A percentile compares a stretch with the other conserved stretches of the same genome.
Evolutionary conservation across 2,797 vertebrate genomes (phyloP).

Genomic region (Lagodon rhomboides): DNA sequence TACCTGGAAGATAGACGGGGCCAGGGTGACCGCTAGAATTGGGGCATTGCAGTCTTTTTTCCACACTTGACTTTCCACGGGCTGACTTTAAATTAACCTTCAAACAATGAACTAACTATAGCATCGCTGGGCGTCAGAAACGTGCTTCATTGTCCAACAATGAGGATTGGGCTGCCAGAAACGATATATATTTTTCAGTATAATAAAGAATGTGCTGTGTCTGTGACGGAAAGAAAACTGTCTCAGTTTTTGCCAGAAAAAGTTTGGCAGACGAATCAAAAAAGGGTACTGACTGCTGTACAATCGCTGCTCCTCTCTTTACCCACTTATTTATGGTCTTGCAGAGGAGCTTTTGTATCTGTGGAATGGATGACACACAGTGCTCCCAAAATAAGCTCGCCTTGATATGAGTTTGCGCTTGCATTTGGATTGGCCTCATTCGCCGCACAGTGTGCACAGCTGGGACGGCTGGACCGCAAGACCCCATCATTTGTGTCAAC

Average conservation of each 20-base stretch:
- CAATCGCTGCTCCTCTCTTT: slow-evolving; percentile 52
- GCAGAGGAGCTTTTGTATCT: slow-evolving; percentile 65
- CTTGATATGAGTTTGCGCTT: slow-evolving; percentile 66
- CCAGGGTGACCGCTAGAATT: slow-evolving; percentile 34
- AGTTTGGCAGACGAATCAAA: slow-evolving; percentile 44
- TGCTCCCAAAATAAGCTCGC: slow-evolving; percentile 74
- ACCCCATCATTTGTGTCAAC: slow-evolving; percentile 76
- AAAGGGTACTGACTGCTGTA: slow-evolving; percentile 34
- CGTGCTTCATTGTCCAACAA: slow-evolving; percentile 16
- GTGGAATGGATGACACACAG: slow-evolving; percentile 74
- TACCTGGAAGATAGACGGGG: slow-evolving; percentile 52
- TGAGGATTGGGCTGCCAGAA: slow-evolving; percentile 12
- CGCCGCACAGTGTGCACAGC: slow-evolving; percentile 77
- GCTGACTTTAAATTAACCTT: slow-evolving; percentile 49
- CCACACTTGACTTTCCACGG: slow-evolving; percentile 29
- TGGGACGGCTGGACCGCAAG: slow-evolving; percentile 71
- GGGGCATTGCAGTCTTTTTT: slow-evolving; percentile 35
- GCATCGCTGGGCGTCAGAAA: not conserved
- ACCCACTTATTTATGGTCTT: slow-evolving; percentile 60
- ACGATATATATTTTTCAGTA: slow-evolving; percentile 1
- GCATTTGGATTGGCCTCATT: slow-evolving; percentile 79
- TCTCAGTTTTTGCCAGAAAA: slow-evolving; percentile 27
- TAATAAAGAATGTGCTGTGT: slow-evolving; percentile 1
- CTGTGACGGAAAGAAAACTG: slow-evolving; percentile 33
- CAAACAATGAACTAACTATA: slow-evolving; percentile 16